phyloP scores from a whole-genome alignment of 2,113 vertebrate species.

The Anarhynchus alexandrinus region DNA sequence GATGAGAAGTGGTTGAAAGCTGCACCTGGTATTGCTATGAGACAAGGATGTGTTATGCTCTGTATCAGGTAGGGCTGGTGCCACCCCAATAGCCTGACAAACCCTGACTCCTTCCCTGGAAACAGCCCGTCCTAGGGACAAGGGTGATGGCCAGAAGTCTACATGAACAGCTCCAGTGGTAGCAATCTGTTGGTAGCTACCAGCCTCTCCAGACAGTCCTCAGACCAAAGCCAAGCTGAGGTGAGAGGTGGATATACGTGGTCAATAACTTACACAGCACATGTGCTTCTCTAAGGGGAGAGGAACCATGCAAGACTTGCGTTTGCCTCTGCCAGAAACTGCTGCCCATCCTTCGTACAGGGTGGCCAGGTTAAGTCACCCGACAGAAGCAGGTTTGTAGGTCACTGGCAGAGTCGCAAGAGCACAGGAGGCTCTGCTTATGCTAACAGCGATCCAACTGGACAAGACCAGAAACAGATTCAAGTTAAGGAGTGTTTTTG shows the following conservation, averaged over 20 bases:
- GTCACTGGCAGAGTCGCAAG: neutral
- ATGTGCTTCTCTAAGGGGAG: neutral
- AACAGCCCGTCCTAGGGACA: neutral
- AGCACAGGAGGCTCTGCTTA: neutral
- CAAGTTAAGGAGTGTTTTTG: neutral
- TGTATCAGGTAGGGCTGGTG: neutral
- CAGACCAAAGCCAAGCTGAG: neutral
- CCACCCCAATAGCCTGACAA: neutral
- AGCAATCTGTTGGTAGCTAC: neutral
- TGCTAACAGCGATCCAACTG: neutral
- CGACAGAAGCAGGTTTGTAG: neutral
- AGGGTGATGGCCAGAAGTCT: neutral
- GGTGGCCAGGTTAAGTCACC: neutral
- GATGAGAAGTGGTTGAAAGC: neutral
- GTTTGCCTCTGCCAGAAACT: neutral
- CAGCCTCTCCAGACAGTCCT: neutral
- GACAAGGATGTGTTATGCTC: no score
- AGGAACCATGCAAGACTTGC: neutral
- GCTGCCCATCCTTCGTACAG: neutral
- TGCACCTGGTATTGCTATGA: neutral
- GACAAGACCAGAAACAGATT: neutral
- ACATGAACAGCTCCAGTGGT: neutral
- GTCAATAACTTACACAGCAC: no score
- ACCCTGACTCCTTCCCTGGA: neutral
- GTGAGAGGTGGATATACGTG: rapidly evolving